Conservation (phyloP, 2,113 vertebrate genomes). For the Aythya baeri region DNA sequence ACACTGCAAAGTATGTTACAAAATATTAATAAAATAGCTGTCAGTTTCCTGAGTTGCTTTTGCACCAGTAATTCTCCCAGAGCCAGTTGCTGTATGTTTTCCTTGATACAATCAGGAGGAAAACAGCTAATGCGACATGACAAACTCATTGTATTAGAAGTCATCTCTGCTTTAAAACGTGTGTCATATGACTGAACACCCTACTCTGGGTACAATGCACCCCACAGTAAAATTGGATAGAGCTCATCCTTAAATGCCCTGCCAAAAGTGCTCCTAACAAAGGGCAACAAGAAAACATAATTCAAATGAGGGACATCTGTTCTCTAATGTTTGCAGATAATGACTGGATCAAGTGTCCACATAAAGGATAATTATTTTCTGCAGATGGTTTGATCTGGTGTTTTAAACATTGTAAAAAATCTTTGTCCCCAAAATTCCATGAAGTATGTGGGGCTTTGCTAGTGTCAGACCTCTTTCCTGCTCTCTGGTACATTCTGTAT, state of each 20-base stretch:
- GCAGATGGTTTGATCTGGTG: slow-evolving; percentile 63
- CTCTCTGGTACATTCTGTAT: background rate
- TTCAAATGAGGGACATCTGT: slow-evolving; percentile 74
- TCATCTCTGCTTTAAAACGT: slow-evolving; percentile 51
- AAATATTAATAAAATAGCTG: background rate
- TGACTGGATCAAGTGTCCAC: slow-evolving; percentile 61
- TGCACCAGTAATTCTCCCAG: background rate
- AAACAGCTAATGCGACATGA: slow-evolving; percentile 52
- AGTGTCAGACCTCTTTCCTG: background rate
- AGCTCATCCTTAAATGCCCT: slow-evolving; percentile 44
- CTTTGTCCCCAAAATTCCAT: background rate
- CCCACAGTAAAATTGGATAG: slow-evolving; percentile 42
- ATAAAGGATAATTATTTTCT: slow-evolving; percentile 73
- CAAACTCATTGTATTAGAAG: slow-evolving; percentile 60
- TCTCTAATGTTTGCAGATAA: slow-evolving; percentile 70
- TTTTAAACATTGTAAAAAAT: slow-evolving; percentile 34
- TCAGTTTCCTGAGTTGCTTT: background rate
- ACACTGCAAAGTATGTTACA: background rate
- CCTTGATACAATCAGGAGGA: background rate
- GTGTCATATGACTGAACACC: slow-evolving; percentile 47
- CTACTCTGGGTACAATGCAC: slow-evolving; percentile 41
- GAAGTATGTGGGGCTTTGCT: background rate
- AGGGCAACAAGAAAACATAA: slow-evolving; percentile 68
- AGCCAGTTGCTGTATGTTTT: background rate
- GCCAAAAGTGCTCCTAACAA: slow-evolving; percentile 66